Evolutionary conservation across 2,113 vertebrate species (phyloP), one percentile per base, ranked within the genome.

Genomic region (Alligator mississippiensis): DNA sequence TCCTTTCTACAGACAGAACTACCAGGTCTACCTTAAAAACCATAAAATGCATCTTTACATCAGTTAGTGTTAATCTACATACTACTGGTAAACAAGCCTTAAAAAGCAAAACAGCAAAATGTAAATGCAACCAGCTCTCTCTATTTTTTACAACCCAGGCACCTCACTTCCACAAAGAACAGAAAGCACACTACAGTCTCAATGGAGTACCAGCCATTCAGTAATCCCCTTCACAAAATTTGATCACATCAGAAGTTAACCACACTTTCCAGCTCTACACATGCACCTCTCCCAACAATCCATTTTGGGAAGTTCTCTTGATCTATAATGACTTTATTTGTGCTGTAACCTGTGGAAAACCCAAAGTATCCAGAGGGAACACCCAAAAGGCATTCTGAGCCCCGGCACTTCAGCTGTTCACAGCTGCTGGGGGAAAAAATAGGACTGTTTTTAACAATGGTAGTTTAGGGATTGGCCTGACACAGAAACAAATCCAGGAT

Each of bases 161-260:
- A 25, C 55, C 11, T 21, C 17, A 11, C 17, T 18, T 38, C 54
- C 0, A 55, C 3, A 16, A 13, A 57, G 4, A 6, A 54, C 25
- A 55, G 19, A 90, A 85, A 74, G 3, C 4, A 54, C 15, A 60
- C 6, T 2, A 13, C 34, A 12, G 30, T 61, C 82, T 1, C 7
- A 80, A 70, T 1, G 72, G 38, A 64, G 62, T 63, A 1, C 24
- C 59, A 84, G 1, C 0, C 1, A 47, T 47, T 9, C 47, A 47
- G 47, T 47, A 47, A 47, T 9, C 47, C 2, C 47, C 10, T 17
- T 85, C 24, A 75, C 9, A 25, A 0, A 1, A 12, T 47, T 77
- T 88, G 78, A 14, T 4, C 54, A 5, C 15, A 47, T 47, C 8
- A 47, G 47, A 47, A 9, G 47, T 47, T 9, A 47, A 47, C 47